phyloP scores from a whole-genome alignment of 2,888 invertebrate genomes.

The Emesis furor region DNA sequence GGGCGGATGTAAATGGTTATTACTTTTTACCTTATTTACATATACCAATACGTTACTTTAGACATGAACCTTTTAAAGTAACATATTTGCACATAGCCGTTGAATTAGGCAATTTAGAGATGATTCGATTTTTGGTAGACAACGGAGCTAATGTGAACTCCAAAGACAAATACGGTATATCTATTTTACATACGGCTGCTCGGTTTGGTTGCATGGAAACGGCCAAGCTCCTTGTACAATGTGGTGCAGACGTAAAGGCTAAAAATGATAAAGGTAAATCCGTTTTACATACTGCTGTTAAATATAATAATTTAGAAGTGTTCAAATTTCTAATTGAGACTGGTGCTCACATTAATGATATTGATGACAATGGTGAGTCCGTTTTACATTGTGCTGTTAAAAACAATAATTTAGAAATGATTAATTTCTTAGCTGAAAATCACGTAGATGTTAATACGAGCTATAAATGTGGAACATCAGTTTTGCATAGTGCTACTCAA shows the following conservation, averaged over 20 bases:
- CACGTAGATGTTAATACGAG: background rate
- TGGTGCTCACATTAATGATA: conserved; percentile 9
- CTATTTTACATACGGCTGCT: background rate
- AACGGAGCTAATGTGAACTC: background rate
- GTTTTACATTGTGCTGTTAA: background rate
- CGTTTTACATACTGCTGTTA: conserved; percentile 9
- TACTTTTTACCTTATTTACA: background rate
- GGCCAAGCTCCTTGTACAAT: background rate
- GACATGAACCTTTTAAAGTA: background rate
- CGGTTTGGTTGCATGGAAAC: background rate
- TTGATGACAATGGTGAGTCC: background rate
- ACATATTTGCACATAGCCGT: conserved; percentile 3
- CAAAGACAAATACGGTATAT: conserved; percentile 2
- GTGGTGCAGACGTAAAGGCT: background rate
- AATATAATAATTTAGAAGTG: background rate
- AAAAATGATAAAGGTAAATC: background rate
- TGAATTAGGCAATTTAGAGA: background rate
- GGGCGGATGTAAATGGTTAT: background rate
- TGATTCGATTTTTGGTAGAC: background rate
- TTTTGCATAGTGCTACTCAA: conserved; percentile 5
- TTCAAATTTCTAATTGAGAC: conserved; percentile 19
- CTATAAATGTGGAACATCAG: background rate
- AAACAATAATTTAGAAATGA: background rate
- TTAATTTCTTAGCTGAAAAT: background rate
- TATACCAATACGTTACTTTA: background rate